Evolutionary conservation across 2,113 vertebrate genomes (phyloP).

Genomic region (Oncorhynchus kisutch): DNA sequence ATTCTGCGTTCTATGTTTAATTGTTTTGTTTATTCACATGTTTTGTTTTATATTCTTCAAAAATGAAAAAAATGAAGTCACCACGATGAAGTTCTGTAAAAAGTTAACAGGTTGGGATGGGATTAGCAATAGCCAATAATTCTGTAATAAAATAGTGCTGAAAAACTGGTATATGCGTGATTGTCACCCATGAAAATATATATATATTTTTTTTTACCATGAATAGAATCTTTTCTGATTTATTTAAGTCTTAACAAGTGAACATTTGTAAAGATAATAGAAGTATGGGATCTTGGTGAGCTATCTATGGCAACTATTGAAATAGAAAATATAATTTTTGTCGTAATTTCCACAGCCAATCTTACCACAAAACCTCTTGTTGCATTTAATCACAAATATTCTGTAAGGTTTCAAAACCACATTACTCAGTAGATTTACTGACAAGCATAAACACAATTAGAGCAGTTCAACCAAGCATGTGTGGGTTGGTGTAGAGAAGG

Average conservation of each 20-base stretch:
- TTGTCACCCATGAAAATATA: conserved; percentile 1
- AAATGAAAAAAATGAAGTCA: conserved; percentile 53
- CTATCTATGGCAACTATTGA: neutral
- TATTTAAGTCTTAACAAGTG: neutral
- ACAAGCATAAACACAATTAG: neutral
- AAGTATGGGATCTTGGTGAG: neutral
- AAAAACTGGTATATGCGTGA: conserved; percentile 34
- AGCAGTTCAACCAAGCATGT: conserved; percentile 3
- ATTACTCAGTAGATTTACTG: conserved; percentile 11
- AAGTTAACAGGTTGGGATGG: conserved; percentile 56
- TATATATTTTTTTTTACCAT: neutral
- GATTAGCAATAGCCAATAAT: conserved; percentile 57
- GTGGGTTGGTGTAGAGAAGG: conserved; percentile 8
- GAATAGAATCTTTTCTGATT: neutral
- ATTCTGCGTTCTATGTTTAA: conserved; percentile 56
- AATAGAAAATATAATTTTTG: conserved; percentile 9
- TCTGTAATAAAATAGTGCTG: conserved; percentile 72
- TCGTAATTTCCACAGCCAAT: conserved; percentile 14
- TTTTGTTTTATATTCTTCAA: conserved; percentile 37
- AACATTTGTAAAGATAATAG: neutral
- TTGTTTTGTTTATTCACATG: conserved; percentile 18
- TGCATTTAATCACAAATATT: neutral
- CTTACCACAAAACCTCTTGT: neutral
- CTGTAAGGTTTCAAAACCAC: neutral
- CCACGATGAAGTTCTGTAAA: conserved; percentile 43